These are phyloP conservation scores for Leptopilina syphax DNA, from an alignment of 2,888 invertebrate genomes.

Conservation along the genomic window DNA sequence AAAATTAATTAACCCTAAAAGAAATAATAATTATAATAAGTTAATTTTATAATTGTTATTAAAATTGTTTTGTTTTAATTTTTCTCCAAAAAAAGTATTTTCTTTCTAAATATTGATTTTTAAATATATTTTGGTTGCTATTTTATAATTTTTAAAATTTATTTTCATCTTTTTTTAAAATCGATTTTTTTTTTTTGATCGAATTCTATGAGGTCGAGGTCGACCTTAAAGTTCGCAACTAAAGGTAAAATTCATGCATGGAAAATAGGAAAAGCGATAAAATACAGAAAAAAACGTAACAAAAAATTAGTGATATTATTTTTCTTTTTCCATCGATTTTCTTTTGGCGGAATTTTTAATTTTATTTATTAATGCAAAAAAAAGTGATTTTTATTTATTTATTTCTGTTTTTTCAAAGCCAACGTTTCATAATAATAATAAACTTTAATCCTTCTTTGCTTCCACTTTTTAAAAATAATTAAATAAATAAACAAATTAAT, in stretches of 20 bases:
- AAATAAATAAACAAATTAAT: not conserved
- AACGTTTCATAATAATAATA: not conserved
- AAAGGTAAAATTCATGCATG: slow-evolving; percentile 38
- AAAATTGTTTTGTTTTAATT: too few species aligned
- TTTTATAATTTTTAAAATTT: not conserved
- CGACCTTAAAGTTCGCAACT: slow-evolving; percentile 23
- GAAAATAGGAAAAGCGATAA: slow-evolving; percentile 19
- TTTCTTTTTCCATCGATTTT: not conserved
- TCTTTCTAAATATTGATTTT: too few species aligned
- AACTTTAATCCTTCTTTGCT: not conserved
- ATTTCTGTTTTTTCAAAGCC: not conserved
- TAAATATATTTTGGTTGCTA: too few species aligned
- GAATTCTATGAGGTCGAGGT: not conserved
- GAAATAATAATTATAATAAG: not conserved
- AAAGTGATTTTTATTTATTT: not conserved
- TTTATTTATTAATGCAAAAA: not conserved
- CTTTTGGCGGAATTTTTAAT: not conserved
- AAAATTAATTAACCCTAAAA: too few species aligned
- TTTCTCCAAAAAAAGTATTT: too few species aligned
- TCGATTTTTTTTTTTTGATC: not conserved
- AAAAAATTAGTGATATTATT: slow-evolving; percentile 19
- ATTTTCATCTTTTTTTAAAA: not conserved
- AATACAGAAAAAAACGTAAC: slow-evolving; percentile 25
- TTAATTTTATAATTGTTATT: too few species aligned
- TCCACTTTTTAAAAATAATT: not conserved